Conservation (phyloP, 2,113 vertebrate species). For the Nesoenas mayeri region DNA sequence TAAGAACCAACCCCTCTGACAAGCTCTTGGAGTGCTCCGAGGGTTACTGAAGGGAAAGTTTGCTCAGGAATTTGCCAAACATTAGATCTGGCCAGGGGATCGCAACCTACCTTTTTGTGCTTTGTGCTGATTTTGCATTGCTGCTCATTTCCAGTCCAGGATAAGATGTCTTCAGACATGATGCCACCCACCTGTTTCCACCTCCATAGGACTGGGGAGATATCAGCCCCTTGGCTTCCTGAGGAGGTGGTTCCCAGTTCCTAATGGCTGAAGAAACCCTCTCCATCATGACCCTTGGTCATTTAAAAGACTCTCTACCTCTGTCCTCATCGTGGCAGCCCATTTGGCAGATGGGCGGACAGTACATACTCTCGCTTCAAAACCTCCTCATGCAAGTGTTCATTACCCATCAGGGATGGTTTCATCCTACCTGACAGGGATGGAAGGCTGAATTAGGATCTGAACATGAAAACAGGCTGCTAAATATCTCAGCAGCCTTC, state of each 20-base stretch:
- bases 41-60: not conserved
- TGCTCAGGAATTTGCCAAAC: not conserved
- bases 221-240: not conserved
- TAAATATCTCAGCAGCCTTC: not conserved
- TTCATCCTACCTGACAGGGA: not conserved
- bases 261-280: not conserved
- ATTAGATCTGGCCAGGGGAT: not conserved
- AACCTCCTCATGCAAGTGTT: not conserved
- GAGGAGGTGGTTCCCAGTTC: not conserved
- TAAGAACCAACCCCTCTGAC: not conserved
- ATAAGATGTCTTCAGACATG: not conserved
- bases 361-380: not conserved
- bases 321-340: accelerated
- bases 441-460: not conserved
- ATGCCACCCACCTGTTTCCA: not conserved
- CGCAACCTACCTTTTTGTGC: not conserved
- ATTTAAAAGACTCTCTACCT: not conserved
- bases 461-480: not conserved
- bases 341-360: too few relatives aligned
- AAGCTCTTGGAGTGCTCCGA: not conserved
- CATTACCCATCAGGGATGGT: not conserved
- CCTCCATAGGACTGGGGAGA: not conserved
- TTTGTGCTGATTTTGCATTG: not conserved
- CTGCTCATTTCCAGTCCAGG: not conserved
- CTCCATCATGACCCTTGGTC: not conserved